Evolutionary conservation across 1,140 invertebrate genomes (phyloP).

Genomic region (Argopecten irradians): DNA sequence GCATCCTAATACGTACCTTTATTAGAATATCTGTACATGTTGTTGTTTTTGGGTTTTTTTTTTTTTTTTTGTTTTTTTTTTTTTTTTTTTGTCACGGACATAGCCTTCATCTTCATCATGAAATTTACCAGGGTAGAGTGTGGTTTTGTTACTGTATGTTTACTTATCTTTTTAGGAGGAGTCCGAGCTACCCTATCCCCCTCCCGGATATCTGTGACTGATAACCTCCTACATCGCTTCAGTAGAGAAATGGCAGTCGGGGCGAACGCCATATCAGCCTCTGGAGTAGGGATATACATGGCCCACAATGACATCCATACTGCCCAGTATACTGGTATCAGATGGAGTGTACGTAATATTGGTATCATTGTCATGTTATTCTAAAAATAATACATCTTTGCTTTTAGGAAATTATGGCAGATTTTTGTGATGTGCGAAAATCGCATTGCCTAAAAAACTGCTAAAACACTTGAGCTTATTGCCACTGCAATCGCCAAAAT

Average conservation of each 20-base stretch:
- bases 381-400: background rate
- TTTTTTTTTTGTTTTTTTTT: too few relatives aligned
- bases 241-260: slow-evolving; percentile 41
- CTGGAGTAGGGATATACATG: slow-evolving; percentile 49
- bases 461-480: background rate
- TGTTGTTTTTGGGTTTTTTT: too few relatives aligned
- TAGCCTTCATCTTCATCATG: background rate
- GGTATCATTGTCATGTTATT: background rate
- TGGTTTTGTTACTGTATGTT: background rate
- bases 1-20: too few relatives aligned
- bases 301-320: slow-evolving; percentile 54
- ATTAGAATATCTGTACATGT: too few relatives aligned
- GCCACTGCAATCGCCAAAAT: background rate
- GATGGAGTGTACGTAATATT: slow-evolving; percentile 50
- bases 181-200: slow-evolving; percentile 47
- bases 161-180: slow-evolving; percentile 48
- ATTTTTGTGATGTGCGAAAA: background rate
- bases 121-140: background rate
- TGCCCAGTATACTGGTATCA: slow-evolving; percentile 55
- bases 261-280: slow-evolving; percentile 30
- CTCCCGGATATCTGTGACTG: slow-evolving; percentile 48
- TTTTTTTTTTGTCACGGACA: too few relatives aligned
- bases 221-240: slow-evolving; percentile 54
- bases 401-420: background rate
- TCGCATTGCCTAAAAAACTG: background rate